phyloP scores from a whole-genome alignment of 1,140 invertebrate genomes.

The Zaprionus tsacasi region DNA sequence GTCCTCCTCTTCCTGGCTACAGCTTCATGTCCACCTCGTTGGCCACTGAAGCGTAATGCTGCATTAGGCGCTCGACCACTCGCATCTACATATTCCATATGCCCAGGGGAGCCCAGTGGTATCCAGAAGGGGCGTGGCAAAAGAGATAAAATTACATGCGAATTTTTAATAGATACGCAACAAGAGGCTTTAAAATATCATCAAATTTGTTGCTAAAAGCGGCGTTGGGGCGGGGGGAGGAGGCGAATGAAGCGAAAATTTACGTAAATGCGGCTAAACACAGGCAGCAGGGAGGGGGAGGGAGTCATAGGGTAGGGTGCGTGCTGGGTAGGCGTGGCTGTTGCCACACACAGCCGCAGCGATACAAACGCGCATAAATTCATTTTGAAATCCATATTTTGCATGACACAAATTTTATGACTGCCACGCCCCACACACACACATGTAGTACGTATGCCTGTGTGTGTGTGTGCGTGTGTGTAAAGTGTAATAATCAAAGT shows the following conservation, averaged over 20 bases:
- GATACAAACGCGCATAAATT: slow-evolving; percentile 62
- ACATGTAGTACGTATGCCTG: neutral
- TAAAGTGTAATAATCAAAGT: slow-evolving; percentile 54
- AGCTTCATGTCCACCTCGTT: slow-evolving; percentile 22
- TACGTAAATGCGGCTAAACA: slow-evolving; percentile 35
- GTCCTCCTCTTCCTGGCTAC: neutral
- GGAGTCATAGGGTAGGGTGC: neutral
- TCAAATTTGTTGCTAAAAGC: slow-evolving; percentile 29
- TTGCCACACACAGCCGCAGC: slow-evolving; percentile 34
- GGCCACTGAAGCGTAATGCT: slow-evolving; percentile 26
- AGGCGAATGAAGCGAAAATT: slow-evolving; percentile 37
- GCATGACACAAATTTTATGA: slow-evolving; percentile 59
- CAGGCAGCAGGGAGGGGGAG: neutral
- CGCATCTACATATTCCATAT: slow-evolving; percentile 21
- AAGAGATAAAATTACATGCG: slow-evolving; percentile 5
- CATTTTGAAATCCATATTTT: slow-evolving; percentile 65
- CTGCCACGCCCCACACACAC: slow-evolving; percentile 31
- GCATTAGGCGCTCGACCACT: slow-evolving; percentile 36
- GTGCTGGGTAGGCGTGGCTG: neutral
- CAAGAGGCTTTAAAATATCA: slow-evolving; percentile 43
- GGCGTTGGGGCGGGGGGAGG: too few species aligned
- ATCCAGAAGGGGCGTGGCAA: neutral
- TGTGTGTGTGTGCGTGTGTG: slow-evolving; percentile 21
- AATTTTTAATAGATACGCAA: slow-evolving; percentile 49
- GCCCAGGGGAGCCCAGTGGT: neutral